These are phyloP conservation scores for Rafetus swinhoei DNA, from an alignment of 2,113 vertebrate species.

Conservation along the genomic window DNA sequence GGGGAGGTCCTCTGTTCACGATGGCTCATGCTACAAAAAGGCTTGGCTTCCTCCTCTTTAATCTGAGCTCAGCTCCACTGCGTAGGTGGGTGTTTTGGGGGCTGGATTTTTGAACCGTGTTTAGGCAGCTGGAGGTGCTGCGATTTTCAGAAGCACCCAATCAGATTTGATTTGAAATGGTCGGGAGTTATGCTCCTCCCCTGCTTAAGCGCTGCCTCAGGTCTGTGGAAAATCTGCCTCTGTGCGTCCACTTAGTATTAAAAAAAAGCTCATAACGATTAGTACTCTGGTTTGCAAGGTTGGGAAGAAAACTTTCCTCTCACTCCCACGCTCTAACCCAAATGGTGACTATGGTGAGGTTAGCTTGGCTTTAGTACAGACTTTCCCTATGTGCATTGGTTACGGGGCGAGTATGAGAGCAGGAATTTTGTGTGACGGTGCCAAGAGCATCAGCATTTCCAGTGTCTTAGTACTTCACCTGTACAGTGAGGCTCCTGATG, in stretches of 20 bases:
- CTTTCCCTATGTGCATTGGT: too few species aligned
- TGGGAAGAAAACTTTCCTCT: not conserved
- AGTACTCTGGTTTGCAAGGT: not conserved
- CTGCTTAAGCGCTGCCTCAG: not conserved
- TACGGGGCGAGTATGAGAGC: too few species aligned
- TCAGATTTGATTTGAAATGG: not conserved
- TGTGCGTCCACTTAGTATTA: not conserved
- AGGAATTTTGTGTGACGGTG: not conserved
- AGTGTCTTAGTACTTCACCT: too few species aligned
- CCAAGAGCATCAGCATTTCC: not conserved
- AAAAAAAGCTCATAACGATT: not conserved
- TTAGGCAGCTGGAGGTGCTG: not conserved
- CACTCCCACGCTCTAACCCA: not conserved
- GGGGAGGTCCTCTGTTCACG: fast-evolving
- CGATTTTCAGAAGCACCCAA: not conserved
- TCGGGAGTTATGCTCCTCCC: not conserved
- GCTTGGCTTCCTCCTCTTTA: not conserved
- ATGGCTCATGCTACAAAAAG: fast-evolving
- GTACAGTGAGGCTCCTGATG: not conserved
- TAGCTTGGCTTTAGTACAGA: not conserved
- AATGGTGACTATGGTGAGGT: not conserved
- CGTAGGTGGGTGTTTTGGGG: not conserved
- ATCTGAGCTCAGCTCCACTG: not conserved
- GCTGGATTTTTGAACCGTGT: not conserved
- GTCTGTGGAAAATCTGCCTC: not conserved